phyloP scores from a whole-genome alignment of 2,888 invertebrate species.

The Agrotis puta region DNA sequence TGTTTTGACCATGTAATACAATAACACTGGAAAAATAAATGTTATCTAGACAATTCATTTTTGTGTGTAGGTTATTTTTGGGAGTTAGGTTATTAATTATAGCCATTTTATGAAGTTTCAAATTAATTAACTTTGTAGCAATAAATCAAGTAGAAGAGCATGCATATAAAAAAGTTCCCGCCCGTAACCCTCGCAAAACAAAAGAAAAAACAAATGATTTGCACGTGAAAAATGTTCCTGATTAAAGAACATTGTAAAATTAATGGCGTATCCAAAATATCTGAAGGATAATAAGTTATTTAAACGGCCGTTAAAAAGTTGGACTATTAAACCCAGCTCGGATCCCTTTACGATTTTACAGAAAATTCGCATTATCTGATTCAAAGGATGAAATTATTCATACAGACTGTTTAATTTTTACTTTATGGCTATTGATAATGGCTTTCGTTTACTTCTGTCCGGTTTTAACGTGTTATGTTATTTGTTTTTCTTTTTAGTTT shows the following conservation, averaged over 20 bases:
- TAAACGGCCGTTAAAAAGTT: constrained; percentile 66
- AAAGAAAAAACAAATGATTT: constrained; percentile 12
- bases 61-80: neutral
- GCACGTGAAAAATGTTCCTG: constrained; percentile 27
- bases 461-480: neutral
- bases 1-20: neutral
- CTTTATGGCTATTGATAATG: neutral
- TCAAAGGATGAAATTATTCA: constrained; percentile 36
- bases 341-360: constrained; percentile 59
- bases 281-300: constrained; percentile 59
- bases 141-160: too few relatives aligned
- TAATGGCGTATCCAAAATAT: constrained; percentile 51
- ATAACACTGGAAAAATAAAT: neutral
- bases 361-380: constrained; percentile 59
- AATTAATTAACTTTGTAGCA: neutral
- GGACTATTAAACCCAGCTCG: constrained; percentile 60
- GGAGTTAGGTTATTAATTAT: neutral
- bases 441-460: neutral
- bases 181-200: neutral
- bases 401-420: constrained; percentile 14
- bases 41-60: neutral
- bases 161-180: neutral
- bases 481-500: neutral
- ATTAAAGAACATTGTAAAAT: constrained; percentile 31
- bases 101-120: neutral